These are phyloP conservation scores for Diplolepis rosae DNA, from an alignment of 2,888 invertebrate species.

Conservation along the genomic window DNA sequence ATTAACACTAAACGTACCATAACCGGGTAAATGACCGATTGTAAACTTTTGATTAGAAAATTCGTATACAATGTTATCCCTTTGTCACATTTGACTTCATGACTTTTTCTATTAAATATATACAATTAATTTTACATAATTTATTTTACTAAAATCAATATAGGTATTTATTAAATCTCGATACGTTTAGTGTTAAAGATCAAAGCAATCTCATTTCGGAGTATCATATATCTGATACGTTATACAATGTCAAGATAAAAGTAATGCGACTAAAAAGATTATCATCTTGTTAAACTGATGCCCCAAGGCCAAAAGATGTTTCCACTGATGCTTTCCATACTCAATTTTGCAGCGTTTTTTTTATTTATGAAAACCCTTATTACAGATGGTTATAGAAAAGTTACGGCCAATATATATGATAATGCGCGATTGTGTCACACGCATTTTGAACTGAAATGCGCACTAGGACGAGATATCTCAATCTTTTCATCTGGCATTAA, in stretches of 20 bases:
- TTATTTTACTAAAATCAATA: too few relatives aligned
- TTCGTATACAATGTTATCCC: too few relatives aligned
- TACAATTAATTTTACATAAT: too few relatives aligned
- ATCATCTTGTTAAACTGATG: constrained; percentile 12
- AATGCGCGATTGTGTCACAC: constrained; percentile 7
- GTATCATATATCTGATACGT: not conserved
- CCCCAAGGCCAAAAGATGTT: constrained; percentile 5
- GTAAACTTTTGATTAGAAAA: too few relatives aligned
- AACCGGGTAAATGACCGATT: too few relatives aligned
- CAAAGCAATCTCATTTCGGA: not conserved
- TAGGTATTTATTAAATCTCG: too few relatives aligned
- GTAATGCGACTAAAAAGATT: constrained; percentile 9
- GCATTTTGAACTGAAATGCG: constrained; percentile 20
- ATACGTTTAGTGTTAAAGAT: not conserved
- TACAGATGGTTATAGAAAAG: not conserved
- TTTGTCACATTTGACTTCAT: too few relatives aligned
- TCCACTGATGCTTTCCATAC: constrained; percentile 2
- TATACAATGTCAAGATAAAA: constrained; percentile 6
- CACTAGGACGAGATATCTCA: constrained; percentile 11
- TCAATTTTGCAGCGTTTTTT: constrained; percentile 15
- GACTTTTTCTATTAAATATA: too few relatives aligned
- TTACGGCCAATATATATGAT: constrained; percentile 28
- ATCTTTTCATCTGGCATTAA: constrained; percentile 1
- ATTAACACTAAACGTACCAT: too few relatives aligned
- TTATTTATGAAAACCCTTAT: constrained; percentile 22